Conservation (phyloP, 2,888 invertebrate genomes). For the Danaus chrysippus region DNA sequence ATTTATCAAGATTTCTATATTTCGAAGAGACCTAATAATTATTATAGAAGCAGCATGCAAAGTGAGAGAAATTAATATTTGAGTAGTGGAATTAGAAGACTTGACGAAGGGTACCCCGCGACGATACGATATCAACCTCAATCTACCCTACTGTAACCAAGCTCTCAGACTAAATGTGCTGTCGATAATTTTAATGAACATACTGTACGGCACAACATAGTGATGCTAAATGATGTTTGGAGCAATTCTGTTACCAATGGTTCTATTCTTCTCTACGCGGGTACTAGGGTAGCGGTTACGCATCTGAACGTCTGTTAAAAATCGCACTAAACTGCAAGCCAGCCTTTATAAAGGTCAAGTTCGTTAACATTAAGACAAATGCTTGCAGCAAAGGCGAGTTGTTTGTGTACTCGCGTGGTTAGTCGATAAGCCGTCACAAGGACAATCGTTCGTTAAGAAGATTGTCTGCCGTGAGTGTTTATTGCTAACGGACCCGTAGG, state of each 20-base stretch:
- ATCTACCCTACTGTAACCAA: constrained; percentile 75
- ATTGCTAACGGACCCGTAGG: constrained; percentile 69
- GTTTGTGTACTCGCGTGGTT: constrained; percentile 76
- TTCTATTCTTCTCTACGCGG: constrained; percentile 69
- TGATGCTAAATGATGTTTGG: constrained; percentile 71
- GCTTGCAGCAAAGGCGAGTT: constrained; percentile 70
- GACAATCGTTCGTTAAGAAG: constrained; percentile 66
- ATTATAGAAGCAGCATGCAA: constrained; percentile 73
- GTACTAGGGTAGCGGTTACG: constrained; percentile 75
- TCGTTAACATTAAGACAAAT: not conserved
- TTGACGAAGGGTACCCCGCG: constrained; percentile 63
- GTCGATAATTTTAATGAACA: constrained; percentile 65
- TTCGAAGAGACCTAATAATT: constrained; percentile 56
- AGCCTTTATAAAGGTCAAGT: constrained; percentile 8
- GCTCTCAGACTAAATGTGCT: constrained; percentile 75
- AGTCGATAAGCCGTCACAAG: constrained; percentile 72
- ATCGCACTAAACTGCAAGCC: constrained; percentile 71
- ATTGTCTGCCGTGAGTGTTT: constrained; percentile 73
- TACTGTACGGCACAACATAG: constrained; percentile 65
- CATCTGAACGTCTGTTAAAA: constrained; percentile 70
- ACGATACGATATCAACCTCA: constrained; percentile 64
- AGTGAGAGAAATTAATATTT: constrained; percentile 68
- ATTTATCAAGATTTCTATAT: constrained; percentile 45
- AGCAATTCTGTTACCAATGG: constrained; percentile 70
- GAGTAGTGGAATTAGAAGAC: constrained; percentile 65